These are phyloP conservation scores for Echinops telfairi DNA, from an alignment of 2,113 vertebrate genomes.

Conservation along the genomic window DNA sequence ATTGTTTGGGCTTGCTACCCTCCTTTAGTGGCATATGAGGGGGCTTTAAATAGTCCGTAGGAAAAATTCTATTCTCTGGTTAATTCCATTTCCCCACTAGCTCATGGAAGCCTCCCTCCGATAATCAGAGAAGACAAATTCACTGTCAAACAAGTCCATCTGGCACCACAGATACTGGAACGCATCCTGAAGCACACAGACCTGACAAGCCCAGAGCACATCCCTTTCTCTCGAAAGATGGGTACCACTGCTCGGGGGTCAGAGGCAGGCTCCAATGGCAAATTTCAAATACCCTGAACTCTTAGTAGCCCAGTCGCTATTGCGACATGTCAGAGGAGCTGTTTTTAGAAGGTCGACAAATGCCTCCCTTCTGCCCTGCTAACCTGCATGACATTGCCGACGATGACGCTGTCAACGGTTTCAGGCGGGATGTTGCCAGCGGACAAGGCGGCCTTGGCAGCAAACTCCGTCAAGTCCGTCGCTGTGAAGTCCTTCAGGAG, in stretches of 20 bases:
- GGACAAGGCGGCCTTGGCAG: conserved; percentile 92
- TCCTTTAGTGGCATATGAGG: not conserved
- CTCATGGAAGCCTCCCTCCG: too few relatives aligned
- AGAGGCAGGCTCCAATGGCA: not conserved
- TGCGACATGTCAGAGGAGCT: not conserved
- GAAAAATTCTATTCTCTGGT: too few relatives aligned
- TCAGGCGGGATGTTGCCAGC: conserved; percentile 93
- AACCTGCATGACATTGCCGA: conserved; percentile 97
- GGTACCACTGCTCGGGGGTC: too few relatives aligned
- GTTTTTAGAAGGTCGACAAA: not conserved
- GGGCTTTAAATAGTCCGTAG: too few relatives aligned
- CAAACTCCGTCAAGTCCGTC: conserved; percentile 92
- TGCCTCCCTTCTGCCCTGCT: conserved; percentile 1
- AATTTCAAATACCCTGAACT: not conserved
- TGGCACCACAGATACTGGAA: conserved; percentile 22
- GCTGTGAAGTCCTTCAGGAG: conserved; percentile 94
- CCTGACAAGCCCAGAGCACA: not conserved
- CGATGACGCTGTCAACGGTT: conserved; percentile 92
- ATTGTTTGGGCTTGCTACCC: not conserved
- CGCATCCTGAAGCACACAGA: not conserved
- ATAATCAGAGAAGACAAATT: not conserved
- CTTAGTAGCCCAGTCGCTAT: not conserved
- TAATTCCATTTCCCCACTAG: too few relatives aligned
- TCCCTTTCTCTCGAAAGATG: not conserved
- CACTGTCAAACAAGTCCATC: not conserved